Base-by-base conservation (phyloP, 2,797 vertebrate genomes). In the Microcaecilia unicolor region DNA sequence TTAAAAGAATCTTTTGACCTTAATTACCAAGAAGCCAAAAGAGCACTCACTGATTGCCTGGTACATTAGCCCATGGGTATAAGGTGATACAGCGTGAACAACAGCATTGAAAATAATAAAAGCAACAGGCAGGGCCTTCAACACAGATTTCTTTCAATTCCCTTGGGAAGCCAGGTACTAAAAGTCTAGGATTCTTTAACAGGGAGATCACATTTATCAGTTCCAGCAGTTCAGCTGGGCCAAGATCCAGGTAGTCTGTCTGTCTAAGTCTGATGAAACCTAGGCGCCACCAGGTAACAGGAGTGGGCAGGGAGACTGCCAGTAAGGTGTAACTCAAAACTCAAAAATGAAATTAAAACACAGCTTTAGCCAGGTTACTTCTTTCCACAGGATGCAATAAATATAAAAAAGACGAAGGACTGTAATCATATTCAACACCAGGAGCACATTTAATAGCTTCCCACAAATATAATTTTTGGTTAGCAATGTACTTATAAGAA, bases 271-370 rank as follows among this genome's bases (percentile, higher is more conserved):
- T 58, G 75, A 82, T 83, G 80, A 88, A 82, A 80, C 63, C 67
- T 75, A 81, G 90, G 89, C 82, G 81, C 91, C 91, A 86, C 50
- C 76, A 85, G 80, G 87, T 89, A 92, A 90, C 80, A 83, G 87
- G 58, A 85, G 83, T 68, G 74, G 62, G 64, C 64, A 58, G 41
- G 47, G 59, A 61, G 60, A 64, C 78, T 82, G 83, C 80, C 89
- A 90, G 76, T 78, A 70, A 79, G 72, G 74, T 80, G 91, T 89
- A 96, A 97, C 84, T 76, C 51, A 91, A 93, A 89, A 83, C 81
- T 79, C 49, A 76, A 83, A 84, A 75, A 71, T 72, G 69, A 81
- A 78, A 81, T 78, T 67, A 79, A 85, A 84, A 80, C 75, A 74
- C 67, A 37, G 41, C 62, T 57, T 61, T 60, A 71, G 72, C 56